A percentile compares a stretch with the other conserved stretches of the same genome.
Evolutionary conservation across 2,888 invertebrate species (phyloP).

Genomic region (Sturmia bella): DNA sequence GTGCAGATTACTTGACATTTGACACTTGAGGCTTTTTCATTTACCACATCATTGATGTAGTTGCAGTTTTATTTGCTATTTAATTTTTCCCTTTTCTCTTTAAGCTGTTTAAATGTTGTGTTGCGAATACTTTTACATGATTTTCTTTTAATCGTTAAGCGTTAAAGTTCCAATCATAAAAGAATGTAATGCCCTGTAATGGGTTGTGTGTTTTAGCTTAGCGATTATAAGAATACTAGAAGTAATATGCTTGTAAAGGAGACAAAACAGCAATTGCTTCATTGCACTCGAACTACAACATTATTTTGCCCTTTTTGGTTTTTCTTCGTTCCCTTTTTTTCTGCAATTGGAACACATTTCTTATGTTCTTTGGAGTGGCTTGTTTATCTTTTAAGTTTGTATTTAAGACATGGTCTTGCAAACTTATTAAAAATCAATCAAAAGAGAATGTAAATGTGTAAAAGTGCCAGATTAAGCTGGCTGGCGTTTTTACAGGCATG

Average conservation of each 20-base stretch:
- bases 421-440: constrained; percentile 56
- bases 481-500: too few species aligned
- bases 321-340: background rate
- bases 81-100: constrained; percentile 8
- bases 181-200: constrained; percentile 49
- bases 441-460: constrained; percentile 27
- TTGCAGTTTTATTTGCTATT: constrained; percentile 25
- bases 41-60: constrained; percentile 63
- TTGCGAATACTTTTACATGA: constrained; percentile 45
- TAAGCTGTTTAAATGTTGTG: constrained; percentile 48
- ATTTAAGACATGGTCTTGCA: constrained; percentile 45
- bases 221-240: constrained; percentile 3
- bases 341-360: constrained; percentile 39
- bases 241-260: constrained; percentile 33
- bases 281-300: constrained; percentile 39
- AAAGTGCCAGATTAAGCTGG: too few species aligned
- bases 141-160: constrained; percentile 59
- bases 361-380: constrained; percentile 17
- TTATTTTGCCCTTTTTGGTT: constrained; percentile 19
- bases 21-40: constrained; percentile 69
- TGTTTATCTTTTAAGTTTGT: constrained; percentile 10
- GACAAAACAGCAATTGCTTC: constrained; percentile 44
- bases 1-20: constrained; percentile 72
- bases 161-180: constrained; percentile 55
- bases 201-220: background rate